Conservation (phyloP, 2,888 invertebrate genomes). For the Agrilus biguttatus region DNA sequence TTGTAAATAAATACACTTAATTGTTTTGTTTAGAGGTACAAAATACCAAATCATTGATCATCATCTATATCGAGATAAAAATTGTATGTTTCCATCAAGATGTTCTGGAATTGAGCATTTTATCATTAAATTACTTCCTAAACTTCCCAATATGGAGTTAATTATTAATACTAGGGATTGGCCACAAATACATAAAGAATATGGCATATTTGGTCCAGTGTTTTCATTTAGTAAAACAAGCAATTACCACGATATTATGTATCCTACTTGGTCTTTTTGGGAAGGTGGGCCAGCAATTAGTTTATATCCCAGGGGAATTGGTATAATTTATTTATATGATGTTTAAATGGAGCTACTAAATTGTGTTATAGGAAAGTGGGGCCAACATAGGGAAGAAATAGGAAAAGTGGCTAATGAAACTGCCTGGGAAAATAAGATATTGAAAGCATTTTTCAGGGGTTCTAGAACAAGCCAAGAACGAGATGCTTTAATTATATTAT, state of each 20-base stretch:
- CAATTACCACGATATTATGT: constrained; percentile 81
- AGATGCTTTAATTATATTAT: constrained; percentile 74
- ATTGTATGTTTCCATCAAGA: constrained; percentile 85
- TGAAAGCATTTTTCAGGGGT: constrained; percentile 76
- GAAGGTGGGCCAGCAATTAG: constrained; percentile 95
- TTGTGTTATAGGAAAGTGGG: constrained; percentile 66
- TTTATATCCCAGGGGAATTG: constrained; percentile 79
- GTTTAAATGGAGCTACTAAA: background rate
- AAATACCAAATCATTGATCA: constrained; percentile 75
- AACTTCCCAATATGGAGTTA: constrained; percentile 71
- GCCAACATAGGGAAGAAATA: constrained; percentile 47
- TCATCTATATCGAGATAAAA: constrained; percentile 63
- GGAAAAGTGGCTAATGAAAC: constrained; percentile 48
- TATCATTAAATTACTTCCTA: constrained; percentile 48
- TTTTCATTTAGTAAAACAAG: constrained; percentile 90
- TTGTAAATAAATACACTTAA: background rate
- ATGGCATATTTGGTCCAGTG: constrained; percentile 57
- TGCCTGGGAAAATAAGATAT: constrained; percentile 64
- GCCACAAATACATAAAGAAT: constrained; percentile 65
- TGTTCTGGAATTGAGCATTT: constrained; percentile 88
- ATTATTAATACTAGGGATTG: constrained; percentile 84
- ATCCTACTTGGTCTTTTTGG: constrained; percentile 97
- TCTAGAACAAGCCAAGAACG: constrained; percentile 86
- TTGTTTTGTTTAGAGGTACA: constrained; percentile 40
- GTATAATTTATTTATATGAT: constrained; percentile 11